Percentiles rank a stretch among this genome's conserved stretches.
These are phyloP conservation scores for Notothenia rossii DNA, from an alignment of 2,113 vertebrate species.

Conservation along the genomic window DNA sequence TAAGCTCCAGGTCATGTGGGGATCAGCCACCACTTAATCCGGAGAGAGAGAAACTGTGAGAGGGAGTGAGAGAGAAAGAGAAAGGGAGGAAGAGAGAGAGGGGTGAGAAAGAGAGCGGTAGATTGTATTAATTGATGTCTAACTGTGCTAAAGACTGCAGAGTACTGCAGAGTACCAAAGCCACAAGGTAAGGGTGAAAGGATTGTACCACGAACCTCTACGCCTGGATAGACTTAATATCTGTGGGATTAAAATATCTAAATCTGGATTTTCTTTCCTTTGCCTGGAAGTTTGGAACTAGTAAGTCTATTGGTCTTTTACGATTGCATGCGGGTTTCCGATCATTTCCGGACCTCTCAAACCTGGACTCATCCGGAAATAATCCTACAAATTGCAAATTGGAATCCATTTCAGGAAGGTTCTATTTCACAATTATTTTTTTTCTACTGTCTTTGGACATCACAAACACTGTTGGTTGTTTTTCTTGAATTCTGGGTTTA, in stretches of 20 bases:
- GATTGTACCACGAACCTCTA: not conserved
- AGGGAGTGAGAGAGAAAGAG: no score
- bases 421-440: not conserved
- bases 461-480: not conserved
- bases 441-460: not conserved
- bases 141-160: constrained; percentile 17
- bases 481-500: not conserved
- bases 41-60: constrained; percentile 22
- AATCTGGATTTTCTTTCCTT: not conserved
- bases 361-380: not conserved
- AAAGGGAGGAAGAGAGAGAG: no score
- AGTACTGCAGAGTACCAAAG: not conserved
- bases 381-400: not conserved
- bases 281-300: not conserved
- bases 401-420: not conserved
- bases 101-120: constrained; percentile 13
- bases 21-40: constrained; percentile 82
- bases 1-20: constrained; percentile 81
- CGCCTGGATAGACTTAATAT: not conserved
- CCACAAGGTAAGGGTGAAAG: constrained; percentile 8
- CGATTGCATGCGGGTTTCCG: not conserved
- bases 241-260: not conserved
- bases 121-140: constrained; percentile 37
- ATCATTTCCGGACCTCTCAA: not conserved
- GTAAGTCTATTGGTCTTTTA: not conserved